Conservation (phyloP, 2,797 vertebrate species). For the Clamator glandarius region DNA sequence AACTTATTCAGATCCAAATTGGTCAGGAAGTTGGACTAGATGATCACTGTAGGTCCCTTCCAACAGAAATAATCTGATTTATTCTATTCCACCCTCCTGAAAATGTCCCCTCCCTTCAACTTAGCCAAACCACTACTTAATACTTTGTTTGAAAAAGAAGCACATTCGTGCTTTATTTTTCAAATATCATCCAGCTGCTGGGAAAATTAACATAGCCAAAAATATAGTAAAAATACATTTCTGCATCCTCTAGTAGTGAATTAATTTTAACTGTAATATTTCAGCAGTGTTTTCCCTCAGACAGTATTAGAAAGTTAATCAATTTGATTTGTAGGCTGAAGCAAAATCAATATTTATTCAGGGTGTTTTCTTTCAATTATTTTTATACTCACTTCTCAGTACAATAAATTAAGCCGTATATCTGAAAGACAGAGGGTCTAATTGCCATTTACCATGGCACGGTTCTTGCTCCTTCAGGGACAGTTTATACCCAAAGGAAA, state of each 20-base stretch:
- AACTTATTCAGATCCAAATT: no score
- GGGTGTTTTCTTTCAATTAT: neutral
- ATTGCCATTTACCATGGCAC: neutral
- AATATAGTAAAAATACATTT: neutral
- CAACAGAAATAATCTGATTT: no score
- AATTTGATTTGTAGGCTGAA: neutral
- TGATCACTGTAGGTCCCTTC: no score
- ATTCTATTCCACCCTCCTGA: neutral
- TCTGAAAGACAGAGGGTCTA: neutral
- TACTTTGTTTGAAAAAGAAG: neutral
- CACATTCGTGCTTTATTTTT: neutral
- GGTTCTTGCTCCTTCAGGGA: neutral
- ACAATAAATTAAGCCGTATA: neutral
- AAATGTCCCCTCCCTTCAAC: neutral
- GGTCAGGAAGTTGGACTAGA: no score
- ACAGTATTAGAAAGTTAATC: neutral
- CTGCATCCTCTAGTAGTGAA: neutral
- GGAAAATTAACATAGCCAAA: neutral
- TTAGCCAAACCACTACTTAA: neutral
- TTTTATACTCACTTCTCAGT: neutral
- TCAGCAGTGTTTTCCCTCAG: neutral
- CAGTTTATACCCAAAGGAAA: neutral
- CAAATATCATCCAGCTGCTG: neutral
- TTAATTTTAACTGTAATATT: neutral
- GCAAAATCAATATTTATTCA: constrained; percentile 11